Conservation (phyloP, 1,140 invertebrate genomes). For the Temnothorax longispinosus region DNA sequence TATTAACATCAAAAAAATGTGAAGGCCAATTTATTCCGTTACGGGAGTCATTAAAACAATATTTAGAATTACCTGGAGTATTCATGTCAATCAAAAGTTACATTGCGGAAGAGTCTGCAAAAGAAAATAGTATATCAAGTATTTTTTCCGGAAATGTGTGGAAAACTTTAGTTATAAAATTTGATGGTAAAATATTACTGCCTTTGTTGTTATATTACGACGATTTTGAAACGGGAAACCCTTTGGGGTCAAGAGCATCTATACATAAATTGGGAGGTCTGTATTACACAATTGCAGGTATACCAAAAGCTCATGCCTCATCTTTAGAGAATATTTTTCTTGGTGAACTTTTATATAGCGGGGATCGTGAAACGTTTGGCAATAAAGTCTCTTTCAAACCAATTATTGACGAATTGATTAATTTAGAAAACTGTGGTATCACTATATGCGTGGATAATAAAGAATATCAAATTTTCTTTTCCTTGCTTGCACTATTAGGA, state of each 20-base stretch:
- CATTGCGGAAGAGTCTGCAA: not conserved
- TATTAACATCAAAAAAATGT: not conserved
- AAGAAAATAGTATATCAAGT: not conserved
- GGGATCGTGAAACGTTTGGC: not conserved
- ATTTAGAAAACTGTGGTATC: not conserved
- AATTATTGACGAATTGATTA: not conserved
- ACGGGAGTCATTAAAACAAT: not conserved
- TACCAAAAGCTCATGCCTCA: constrained; percentile 1
- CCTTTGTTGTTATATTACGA: not conserved
- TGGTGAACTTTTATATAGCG: not conserved
- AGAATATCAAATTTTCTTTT: not conserved
- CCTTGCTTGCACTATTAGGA: not conserved
- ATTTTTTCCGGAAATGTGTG: not conserved
- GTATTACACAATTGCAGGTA: not conserved
- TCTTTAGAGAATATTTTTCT: constrained; percentile 6
- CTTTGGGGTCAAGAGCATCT: not conserved
- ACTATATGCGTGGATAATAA: not conserved
- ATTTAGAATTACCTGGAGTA: not conserved
- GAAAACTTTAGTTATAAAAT: not conserved
- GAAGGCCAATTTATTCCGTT: not conserved
- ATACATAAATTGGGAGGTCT: not conserved
- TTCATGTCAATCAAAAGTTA: not conserved
- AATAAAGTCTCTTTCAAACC: not conserved
- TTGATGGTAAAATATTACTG: not conserved
- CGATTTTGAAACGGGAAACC: not conserved